A percentile compares a stretch with the other conserved stretches of the same genome.
These are phyloP conservation scores for Calcarius lapponicus DNA, from an alignment of 2,797 vertebrate species.

Conservation along the genomic window DNA sequence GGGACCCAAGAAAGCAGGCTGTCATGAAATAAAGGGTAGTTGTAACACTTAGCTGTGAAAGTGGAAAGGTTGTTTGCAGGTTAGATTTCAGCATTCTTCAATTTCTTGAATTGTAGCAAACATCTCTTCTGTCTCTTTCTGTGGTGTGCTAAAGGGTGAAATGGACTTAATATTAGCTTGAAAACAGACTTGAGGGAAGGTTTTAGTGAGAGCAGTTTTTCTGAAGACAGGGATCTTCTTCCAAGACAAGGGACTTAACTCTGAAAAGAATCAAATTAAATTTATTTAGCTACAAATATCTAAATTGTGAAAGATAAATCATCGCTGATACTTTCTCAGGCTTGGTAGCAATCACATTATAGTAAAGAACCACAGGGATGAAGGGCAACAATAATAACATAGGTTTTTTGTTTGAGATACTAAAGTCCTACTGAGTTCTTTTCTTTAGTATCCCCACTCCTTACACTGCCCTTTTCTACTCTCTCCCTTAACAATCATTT, in stretches of 20 bases:
- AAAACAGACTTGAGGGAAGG: not conserved
- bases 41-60: conserved; percentile 35
- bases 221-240: not conserved
- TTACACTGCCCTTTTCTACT: not conserved
- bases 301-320: not conserved
- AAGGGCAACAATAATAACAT: not conserved
- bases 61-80: conserved; percentile 57
- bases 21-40: conserved; percentile 41
- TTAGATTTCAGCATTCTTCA: conserved; percentile 30
- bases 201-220: not conserved
- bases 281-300: not conserved
- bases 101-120: not conserved
- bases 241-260: not conserved
- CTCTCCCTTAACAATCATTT: not conserved
- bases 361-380: not conserved
- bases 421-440: not conserved
- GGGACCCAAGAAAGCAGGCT: conserved; percentile 33
- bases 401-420: not conserved
- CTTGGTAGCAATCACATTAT: not conserved
- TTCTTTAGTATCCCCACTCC: not conserved
- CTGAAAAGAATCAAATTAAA: not conserved
- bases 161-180: not conserved
- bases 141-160: not conserved
- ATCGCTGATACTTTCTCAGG: not conserved
- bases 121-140: not conserved